These are phyloP conservation scores for Sylvilagus floridanus DNA, from an alignment of 2,797 vertebrate species.

Conservation along the genomic window DNA sequence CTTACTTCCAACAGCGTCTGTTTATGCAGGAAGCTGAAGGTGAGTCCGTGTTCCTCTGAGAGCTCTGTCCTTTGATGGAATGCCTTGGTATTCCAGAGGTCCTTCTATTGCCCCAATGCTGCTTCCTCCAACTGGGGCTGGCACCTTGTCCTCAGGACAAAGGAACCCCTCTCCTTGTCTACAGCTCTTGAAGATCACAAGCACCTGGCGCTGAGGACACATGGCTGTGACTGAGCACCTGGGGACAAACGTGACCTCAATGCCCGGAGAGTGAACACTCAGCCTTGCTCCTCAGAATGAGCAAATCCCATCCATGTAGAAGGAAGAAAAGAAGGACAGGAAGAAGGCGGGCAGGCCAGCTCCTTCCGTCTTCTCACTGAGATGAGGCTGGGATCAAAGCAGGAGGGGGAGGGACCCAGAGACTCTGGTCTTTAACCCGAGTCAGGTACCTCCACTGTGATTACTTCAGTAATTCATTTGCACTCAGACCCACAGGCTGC, in stretches of 20 bases:
- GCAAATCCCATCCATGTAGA: rapidly evolving
- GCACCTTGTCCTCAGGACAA: too few species aligned
- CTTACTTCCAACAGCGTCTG: background rate
- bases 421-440: background rate
- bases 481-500: background rate
- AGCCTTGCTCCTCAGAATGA: background rate
- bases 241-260: background rate
- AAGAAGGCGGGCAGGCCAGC: background rate
- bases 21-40: background rate
- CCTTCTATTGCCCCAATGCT: background rate
- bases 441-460: background rate
- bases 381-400: background rate
- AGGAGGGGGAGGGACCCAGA: background rate
- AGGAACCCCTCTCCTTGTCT: background rate
- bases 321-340: background rate
- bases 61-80: background rate
- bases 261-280: background rate
- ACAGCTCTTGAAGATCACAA: too few species aligned
- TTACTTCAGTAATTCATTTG: background rate
- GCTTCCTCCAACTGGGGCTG: background rate
- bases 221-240: rapidly evolving
- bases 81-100: background rate
- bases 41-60: background rate
- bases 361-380: background rate
- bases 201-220: rapidly evolving